Percentiles rank a stretch among this genome's conserved stretches.
Evolutionary conservation across 2,888 invertebrate genomes (phyloP).

Genomic region (Cremastobaeus sp.): DNA sequence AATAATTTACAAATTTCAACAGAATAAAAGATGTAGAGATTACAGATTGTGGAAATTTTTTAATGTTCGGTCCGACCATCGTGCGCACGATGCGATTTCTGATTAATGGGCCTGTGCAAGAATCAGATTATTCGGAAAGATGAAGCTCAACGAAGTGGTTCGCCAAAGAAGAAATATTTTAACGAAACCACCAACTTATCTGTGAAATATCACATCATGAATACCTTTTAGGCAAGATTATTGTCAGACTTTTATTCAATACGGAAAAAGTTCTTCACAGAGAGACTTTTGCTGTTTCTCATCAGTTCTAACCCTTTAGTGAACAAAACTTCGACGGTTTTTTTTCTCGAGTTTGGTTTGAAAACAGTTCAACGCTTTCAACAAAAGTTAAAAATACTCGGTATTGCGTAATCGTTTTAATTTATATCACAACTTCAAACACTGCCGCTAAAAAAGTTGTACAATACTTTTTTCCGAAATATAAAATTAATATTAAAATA

Average conservation of each 20-base stretch:
- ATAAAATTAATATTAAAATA: too few species aligned
- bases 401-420: conserved; percentile 9
- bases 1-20: too few species aligned
- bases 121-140: conserved; percentile 50
- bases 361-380: conserved; percentile 33
- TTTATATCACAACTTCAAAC: not conserved
- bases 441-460: not conserved
- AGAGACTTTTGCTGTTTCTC: conserved; percentile 36
- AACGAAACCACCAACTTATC: conserved; percentile 31
- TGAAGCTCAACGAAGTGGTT: conserved; percentile 39
- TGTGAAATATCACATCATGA: conserved; percentile 44
- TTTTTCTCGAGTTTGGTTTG: conserved; percentile 25
- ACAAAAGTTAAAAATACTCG: conserved; percentile 18
- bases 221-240: conserved; percentile 42
- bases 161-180: conserved; percentile 35
- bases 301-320: conserved; percentile 48
- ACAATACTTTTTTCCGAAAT: too few species aligned
- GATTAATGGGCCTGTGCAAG: conserved; percentile 30
- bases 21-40: too few species aligned
- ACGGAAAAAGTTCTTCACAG: conserved; percentile 35
- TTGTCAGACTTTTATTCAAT: conserved; percentile 44
- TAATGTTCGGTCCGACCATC: too few species aligned
- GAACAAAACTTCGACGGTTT: conserved; percentile 15
- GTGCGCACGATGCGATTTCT: conserved; percentile 29
- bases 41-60: too few species aligned